These are phyloP conservation scores for Penaeus japonicus DNA, from an alignment of 1,140 invertebrate species.

Conservation along the genomic window DNA sequence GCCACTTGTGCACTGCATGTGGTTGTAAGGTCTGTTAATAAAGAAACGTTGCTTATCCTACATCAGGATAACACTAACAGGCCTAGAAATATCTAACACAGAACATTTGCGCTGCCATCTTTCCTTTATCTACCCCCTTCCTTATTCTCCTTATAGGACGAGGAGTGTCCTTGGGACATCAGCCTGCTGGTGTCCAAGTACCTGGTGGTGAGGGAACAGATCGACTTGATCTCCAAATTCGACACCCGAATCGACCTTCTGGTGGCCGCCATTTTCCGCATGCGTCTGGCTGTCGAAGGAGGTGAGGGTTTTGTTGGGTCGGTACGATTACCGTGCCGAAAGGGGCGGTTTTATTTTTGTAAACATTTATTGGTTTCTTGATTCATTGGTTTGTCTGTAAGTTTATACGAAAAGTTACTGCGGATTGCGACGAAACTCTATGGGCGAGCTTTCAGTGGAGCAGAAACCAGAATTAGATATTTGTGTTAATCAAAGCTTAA, in stretches of 20 bases:
- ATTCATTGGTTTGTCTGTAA: too few relatives aligned
- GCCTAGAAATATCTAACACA: too few relatives aligned
- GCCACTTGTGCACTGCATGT: too few relatives aligned
- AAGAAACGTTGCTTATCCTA: too few relatives aligned
- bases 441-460: too few relatives aligned
- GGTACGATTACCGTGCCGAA: not conserved
- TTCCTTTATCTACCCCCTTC: not conserved
- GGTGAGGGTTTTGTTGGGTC: not conserved
- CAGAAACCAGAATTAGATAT: too few relatives aligned
- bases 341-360: not conserved
- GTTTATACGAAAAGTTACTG: too few relatives aligned
- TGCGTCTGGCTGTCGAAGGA: not conserved
- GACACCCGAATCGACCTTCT: slow-evolving; percentile 27
- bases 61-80: too few relatives aligned
- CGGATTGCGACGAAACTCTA: too few relatives aligned
- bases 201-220: not conserved
- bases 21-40: too few relatives aligned
- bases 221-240: slow-evolving; percentile 14
- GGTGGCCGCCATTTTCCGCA: slow-evolving; percentile 8
- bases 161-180: slow-evolving; percentile 32
- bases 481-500: too few relatives aligned
- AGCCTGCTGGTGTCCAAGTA: not conserved
- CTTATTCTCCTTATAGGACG: not conserved
- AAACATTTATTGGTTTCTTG: not conserved
- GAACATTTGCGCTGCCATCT: not conserved